Conservation (phyloP, 92 coral and sea anemone species). For the Epizoanthus ramosus region DNA sequence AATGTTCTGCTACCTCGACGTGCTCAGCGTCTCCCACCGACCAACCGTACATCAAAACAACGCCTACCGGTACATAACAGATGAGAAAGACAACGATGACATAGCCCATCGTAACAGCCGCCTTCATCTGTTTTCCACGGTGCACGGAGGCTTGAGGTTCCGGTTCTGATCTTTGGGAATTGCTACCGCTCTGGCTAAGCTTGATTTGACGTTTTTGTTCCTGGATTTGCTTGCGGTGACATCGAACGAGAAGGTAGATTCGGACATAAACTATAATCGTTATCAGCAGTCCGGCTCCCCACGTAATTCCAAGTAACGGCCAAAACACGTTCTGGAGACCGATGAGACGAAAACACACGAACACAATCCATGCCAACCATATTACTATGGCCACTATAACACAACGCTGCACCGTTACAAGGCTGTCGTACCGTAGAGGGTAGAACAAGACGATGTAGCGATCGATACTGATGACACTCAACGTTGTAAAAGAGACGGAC, state of each 20-base stretch:
- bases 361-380: not conserved
- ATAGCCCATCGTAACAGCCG: not conserved
- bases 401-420: no score
- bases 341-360: not conserved
- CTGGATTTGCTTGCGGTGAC: slow-evolving; percentile 1
- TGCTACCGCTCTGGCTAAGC: not conserved
- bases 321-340: slow-evolving; percentile 13
- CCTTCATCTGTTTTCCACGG: not conserved
- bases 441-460: no score
- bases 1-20: not conserved
- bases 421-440: no score
- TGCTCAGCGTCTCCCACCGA: not conserved
- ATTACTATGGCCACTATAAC: not conserved
- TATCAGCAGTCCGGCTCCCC: not conserved
- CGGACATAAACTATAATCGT: not conserved
- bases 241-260: not conserved
- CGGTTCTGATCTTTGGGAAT: not conserved
- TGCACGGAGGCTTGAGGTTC: not conserved
- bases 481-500: no score
- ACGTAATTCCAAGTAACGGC: not conserved
- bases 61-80: slow-evolving; percentile 7
- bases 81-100: not conserved
- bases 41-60: not conserved
- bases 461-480: no score
- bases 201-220: not conserved